Evolutionary conservation across 2,888 invertebrate species (phyloP), one percentile per base, ranked within the genome.

Genomic region (Heteromyza rotundicornis): DNA sequence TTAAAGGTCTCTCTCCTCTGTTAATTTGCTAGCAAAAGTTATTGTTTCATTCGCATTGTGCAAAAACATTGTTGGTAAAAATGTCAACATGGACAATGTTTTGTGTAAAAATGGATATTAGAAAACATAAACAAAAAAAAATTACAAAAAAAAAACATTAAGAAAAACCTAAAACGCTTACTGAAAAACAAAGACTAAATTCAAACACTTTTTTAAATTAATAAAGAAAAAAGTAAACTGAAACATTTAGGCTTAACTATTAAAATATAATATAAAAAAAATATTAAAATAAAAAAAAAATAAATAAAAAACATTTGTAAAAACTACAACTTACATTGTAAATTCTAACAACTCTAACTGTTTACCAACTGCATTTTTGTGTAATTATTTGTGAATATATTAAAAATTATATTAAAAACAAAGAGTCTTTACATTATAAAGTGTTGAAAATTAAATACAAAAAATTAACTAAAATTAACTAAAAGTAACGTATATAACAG

Each of bases 121-220:
- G 19, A 19, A 24, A 51, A 50, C 36, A 47, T n/a, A 27, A 57
- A 36, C 19, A 55, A 40, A 7, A 23, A 44, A 47, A 52, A 23
- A 23, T 12, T 24, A 57, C 23, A 57, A 59, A n/a, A 23, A 65
- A 47, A 47, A 57, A 59, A 57, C 53, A n/a, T 61, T 44, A 55
- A 63, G 65, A 60, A 57, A 56, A 54, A 47, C 47, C 20, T 20
- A 64, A 75, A 73, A 73, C 76, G 80, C 79, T 79, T 79, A 79
- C 75, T 74, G 74, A 76, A 79, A 77, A 79, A 80, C 75, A 80
- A 79, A 79, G 79, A 79, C 79, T 79, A 71, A 77, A 68, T 68
- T 54, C 57, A 60, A 62, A 62, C 36, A 60, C 51, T 53, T 59
- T 51, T 62, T 53, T 17, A 47, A 32, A 27, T 59, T 23, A 58